phyloP scores from a whole-genome alignment of 2,888 invertebrate genomes.

The Suillia variegata region DNA sequence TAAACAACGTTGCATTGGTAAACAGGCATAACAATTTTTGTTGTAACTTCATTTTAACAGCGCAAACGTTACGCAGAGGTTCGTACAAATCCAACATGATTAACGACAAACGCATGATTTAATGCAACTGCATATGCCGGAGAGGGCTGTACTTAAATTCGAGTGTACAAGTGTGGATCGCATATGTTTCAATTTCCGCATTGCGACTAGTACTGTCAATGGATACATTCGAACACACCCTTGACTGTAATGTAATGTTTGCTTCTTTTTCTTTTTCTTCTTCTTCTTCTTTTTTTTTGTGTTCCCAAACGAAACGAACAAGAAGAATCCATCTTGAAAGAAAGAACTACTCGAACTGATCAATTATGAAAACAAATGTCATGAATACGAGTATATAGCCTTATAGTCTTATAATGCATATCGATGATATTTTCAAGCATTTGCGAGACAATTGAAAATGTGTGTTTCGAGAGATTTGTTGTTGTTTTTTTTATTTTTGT shows the following conservation, averaged over 20 bases:
- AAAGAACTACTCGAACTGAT: slow-evolving; percentile 14
- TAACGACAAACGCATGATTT: slow-evolving; percentile 52
- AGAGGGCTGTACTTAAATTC: slow-evolving; percentile 16
- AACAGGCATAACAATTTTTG: no score
- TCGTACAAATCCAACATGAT: slow-evolving; percentile 35
- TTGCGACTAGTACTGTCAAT: slow-evolving; percentile 7
- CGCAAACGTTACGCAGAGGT: no score
- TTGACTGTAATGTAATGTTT: background rate
- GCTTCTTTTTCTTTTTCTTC: no score
- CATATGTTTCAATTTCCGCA: slow-evolving; percentile 45
- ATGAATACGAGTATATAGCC: background rate
- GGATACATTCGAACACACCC: background rate
- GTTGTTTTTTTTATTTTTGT: no score
- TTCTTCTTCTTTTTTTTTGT: background rate
- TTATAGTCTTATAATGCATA: no score
- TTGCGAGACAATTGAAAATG: slow-evolving; percentile 21
- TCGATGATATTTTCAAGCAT: slow-evolving; percentile 6
- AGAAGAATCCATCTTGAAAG: slow-evolving; percentile 44
- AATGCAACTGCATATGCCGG: slow-evolving; percentile 46
- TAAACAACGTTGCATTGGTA: no score
- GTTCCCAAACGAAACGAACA: background rate
- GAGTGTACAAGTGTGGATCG: slow-evolving; percentile 22
- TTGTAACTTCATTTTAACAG: no score
- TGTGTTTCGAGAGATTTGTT: no score
- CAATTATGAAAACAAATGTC: background rate